Evolutionary conservation across 2,797 vertebrate species (phyloP), one percentile per base, ranked within the genome.

Genomic region (Leuciscus waleckii): DNA sequence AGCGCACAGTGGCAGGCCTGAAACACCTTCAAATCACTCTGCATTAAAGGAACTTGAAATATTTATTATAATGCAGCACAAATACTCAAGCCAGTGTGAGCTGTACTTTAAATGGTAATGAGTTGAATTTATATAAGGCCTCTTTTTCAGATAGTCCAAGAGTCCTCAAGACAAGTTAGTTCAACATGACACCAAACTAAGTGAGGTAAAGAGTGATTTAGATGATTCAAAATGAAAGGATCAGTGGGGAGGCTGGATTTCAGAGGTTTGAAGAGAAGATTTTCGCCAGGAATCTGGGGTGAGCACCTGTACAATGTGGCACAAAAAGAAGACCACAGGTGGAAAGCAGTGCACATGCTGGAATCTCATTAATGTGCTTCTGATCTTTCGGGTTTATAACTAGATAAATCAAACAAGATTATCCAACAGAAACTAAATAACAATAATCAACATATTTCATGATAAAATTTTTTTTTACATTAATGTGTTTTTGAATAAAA

Each of bases 351-450:
- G 7, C 68, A 32, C 58, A 71, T 75, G 46, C 65, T 75, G 78
- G 56, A 58, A 65, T 46, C 29, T 73, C 35, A 70, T 81, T 65
- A 81, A 87, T 73, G 79, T 81, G 85, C 85, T 54, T 86, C n/a
- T n/a, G 63, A 82, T 81, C 89, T 75, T 82, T 90, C 78, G 37
- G 37, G 85, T 74, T 90, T 82, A 74, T 80, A 32, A 86, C 87
- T 92, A 91, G 91, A 89, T 91, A 87, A 83, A 86, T 56, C 11
- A 37, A 76, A 37, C 19, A 16, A 65, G 32, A 76, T 74, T 51
- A 17, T 74, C 2, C 2, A 32, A 32, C 16, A 21, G 16, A 49
- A 29, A 43, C 23, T 7, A 41, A 41, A 43, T n/a, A 43, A 71
- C 7, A 71, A 71, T 10, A 4, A 67, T 67, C 63, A 67, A 32